phyloP scores from a whole-genome alignment of 2,888 invertebrate species.

The Nematopogon swammerdamellus region DNA sequence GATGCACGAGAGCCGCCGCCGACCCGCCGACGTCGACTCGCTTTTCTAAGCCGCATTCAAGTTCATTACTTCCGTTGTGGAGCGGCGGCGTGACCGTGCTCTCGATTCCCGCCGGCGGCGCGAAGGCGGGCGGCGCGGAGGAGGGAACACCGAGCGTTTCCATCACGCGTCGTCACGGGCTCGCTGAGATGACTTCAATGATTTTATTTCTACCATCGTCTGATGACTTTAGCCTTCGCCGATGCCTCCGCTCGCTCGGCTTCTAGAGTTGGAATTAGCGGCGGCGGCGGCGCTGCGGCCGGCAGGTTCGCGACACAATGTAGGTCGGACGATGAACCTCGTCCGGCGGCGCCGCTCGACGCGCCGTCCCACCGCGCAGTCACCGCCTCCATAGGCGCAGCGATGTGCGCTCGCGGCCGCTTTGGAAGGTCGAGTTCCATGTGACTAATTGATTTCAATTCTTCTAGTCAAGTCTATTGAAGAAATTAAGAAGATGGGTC shows the following conservation, averaged over 20 bases:
- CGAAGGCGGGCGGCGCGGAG: constrained; percentile 13
- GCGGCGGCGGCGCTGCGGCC: constrained; percentile 30
- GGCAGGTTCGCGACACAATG: not conserved
- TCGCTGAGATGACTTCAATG: constrained; percentile 5
- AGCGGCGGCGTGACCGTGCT: constrained; percentile 30
- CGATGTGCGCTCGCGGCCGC: too few species aligned
- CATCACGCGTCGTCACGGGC: constrained; percentile 5
- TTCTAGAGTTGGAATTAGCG: too few species aligned
- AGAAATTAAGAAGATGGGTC: too few species aligned
- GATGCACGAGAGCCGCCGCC: constrained; percentile 6
- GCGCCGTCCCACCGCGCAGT: too few species aligned
- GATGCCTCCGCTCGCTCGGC: too few species aligned
- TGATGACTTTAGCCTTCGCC: too few species aligned
- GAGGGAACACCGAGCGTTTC: too few species aligned
- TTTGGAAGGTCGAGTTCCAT: too few species aligned
- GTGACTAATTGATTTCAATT: too few species aligned
- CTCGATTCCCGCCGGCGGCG: constrained; percentile 19
- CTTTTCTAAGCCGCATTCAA: constrained; percentile 38
- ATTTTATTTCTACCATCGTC: not conserved
- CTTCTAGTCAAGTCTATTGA: too few species aligned
- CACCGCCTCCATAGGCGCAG: too few species aligned
- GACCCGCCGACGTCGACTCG: not conserved
- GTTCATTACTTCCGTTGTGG: constrained; percentile 55
- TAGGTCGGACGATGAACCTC: not conserved
- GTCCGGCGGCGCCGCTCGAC: too few species aligned